These are phyloP conservation scores for Candidula unifasciata DNA, from an alignment of 2,888 invertebrate species.

Conservation along the genomic window DNA sequence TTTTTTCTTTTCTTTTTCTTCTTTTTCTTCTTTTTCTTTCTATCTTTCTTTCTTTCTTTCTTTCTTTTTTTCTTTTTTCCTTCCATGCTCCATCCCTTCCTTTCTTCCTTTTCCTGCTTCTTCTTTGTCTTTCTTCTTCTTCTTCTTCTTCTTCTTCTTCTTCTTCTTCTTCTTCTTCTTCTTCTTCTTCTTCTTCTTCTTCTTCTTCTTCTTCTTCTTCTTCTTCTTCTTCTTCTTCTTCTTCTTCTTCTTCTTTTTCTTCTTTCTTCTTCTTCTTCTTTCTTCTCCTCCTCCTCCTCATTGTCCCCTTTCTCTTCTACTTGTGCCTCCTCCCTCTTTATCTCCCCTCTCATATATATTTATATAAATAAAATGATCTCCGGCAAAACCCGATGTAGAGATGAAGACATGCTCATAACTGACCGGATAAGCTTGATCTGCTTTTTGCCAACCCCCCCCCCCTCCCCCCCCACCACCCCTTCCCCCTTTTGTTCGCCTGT, in stretches of 20 bases:
- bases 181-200: background rate
- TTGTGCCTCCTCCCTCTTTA: slow-evolving; percentile 2
- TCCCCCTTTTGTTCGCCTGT: background rate
- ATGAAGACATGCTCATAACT: no score
- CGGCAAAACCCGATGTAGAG: no score
- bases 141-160: slow-evolving; percentile 2
- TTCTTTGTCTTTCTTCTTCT: background rate
- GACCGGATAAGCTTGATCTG: no score
- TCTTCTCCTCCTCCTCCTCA: background rate
- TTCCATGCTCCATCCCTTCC: background rate
- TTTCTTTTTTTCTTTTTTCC: slow-evolving; percentile 3
- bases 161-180: slow-evolving; percentile 21
- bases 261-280: background rate
- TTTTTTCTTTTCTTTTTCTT: no score
- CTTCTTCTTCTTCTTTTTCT: background rate
- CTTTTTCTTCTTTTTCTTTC: background rate
- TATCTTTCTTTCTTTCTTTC: background rate
- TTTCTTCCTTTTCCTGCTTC: no score
- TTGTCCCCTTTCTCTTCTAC: background rate
- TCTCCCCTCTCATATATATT: background rate
- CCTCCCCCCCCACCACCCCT: background rate
- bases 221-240: background rate
- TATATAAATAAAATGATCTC: no score
- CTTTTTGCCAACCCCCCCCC: background rate
- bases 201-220: background rate